A percentile compares a stretch with the other conserved stretches of the same genome.
phyloP scores from a whole-genome alignment of 2,888 invertebrate species.

The Gymnosoma rotundatum region DNA sequence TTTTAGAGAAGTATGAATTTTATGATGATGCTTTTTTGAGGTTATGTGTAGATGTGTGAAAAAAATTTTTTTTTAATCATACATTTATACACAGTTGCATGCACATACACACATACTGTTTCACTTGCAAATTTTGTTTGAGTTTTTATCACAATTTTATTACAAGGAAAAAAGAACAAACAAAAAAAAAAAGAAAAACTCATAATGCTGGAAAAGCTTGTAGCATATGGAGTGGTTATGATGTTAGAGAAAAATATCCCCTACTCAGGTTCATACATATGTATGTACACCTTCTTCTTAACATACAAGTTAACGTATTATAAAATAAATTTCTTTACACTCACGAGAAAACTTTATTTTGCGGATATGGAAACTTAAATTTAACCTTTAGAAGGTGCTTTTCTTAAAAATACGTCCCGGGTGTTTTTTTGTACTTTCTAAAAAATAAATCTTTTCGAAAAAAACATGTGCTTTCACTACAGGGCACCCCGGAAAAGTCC shows the following conservation, averaged over 20 bases:
- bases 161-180: slow-evolving; percentile 19
- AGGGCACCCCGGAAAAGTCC: too few relatives aligned
- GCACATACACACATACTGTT: slow-evolving; percentile 9
- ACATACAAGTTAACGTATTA: neutral
- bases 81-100: neutral
- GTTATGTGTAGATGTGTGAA: slow-evolving; percentile 23
- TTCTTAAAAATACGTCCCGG: too few relatives aligned
- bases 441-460: too few relatives aligned
- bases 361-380: too few relatives aligned
- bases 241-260: slow-evolving; percentile 12
- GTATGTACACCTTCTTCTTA: neutral
- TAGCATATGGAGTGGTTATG: slow-evolving; percentile 58
- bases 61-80: slow-evolving; percentile 14
- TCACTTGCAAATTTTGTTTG: slow-evolving; percentile 52
- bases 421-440: too few relatives aligned
- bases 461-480: too few relatives aligned
- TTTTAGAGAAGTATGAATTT: slow-evolving; percentile 28
- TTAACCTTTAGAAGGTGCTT: too few relatives aligned
- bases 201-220: slow-evolving; percentile 41
- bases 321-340: slow-evolving; percentile 19
- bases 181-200: slow-evolving; percentile 5
- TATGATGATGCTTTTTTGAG: slow-evolving; percentile 48
- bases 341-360: neutral
- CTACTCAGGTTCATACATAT: neutral
- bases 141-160: slow-evolving; percentile 67